phyloP scores from a whole-genome alignment of 2,113 vertebrate species.

The Chaetorhynchus papuensis region DNA sequence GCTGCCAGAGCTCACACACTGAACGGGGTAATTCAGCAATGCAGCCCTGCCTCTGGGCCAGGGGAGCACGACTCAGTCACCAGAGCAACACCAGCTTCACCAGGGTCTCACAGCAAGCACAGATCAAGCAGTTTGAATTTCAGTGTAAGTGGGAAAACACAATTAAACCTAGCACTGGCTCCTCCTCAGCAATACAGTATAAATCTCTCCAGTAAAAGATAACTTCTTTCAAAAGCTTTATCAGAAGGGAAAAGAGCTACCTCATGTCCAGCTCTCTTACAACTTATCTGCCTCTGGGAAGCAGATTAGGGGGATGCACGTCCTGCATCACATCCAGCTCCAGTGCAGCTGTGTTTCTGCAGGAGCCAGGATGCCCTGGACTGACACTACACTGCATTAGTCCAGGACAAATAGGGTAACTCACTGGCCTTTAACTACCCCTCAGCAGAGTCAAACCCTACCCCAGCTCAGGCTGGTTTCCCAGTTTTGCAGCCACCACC shows the following conservation, averaged over 20 bases:
- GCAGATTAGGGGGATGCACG: not conserved
- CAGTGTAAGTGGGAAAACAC: not conserved
- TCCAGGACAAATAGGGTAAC: fast-evolving
- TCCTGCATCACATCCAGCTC: not conserved
- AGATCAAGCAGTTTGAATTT: not conserved
- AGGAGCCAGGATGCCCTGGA: not conserved
- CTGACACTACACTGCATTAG: fast-evolving
- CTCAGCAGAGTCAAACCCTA: not conserved
- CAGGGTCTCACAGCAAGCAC: not conserved
- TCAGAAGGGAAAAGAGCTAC: not conserved
- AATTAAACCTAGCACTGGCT: not conserved
- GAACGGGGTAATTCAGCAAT: fast-evolving
- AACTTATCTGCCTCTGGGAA: not conserved
- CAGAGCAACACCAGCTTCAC: not conserved
- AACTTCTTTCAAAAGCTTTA: not conserved
- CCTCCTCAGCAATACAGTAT: not conserved
- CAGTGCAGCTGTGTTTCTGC: fast-evolving
- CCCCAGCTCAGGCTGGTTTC: not conserved
- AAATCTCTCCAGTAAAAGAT: not conserved
- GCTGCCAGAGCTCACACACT: fast-evolving
- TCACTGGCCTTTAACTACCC: fast-evolving
- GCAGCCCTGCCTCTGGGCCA: not conserved
- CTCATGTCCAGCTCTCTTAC: not conserved
- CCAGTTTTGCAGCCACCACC: not conserved
- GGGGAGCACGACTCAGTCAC: not conserved